These are phyloP conservation scores for Lagria hirta DNA, from an alignment of 2,888 invertebrate species.

Conservation along the genomic window DNA sequence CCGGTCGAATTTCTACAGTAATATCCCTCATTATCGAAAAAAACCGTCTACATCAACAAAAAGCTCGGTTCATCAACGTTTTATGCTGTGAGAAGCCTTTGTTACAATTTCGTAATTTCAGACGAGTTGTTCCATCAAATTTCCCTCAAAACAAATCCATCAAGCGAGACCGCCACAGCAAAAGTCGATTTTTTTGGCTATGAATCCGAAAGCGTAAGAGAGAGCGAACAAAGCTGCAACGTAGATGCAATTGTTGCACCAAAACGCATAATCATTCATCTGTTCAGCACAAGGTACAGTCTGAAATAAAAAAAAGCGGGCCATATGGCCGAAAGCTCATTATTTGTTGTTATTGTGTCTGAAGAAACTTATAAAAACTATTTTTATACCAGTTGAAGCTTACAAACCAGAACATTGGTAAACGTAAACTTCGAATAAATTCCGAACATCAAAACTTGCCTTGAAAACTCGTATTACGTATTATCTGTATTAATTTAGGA, in stretches of 20 bases:
- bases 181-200: conserved; percentile 10
- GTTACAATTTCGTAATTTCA: conserved; percentile 23
- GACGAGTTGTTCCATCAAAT: conserved; percentile 24
- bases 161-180: conserved; percentile 23
- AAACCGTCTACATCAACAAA: conserved; percentile 21
- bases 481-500: no score
- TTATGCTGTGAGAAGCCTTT: conserved; percentile 16
- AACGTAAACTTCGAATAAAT: no score
- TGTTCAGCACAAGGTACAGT: conserved; percentile 27
- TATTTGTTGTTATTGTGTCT: conserved; percentile 23
- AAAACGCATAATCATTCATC: conserved; percentile 40
- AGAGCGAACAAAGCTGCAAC: conserved; percentile 18
- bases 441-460: no score
- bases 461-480: no score
- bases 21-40: conserved; percentile 25
- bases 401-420: no score
- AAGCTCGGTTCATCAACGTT: conserved; percentile 18
- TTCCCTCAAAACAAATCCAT: conserved; percentile 26
- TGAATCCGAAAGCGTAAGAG: conserved; percentile 4
- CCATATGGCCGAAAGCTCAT: conserved; percentile 18
- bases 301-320: conserved; percentile 28
- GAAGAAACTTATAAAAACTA: conserved; percentile 18
- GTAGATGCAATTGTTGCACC: conserved; percentile 35
- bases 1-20: conserved; percentile 22
- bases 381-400: conserved; percentile 16